These are phyloP conservation scores for Leptopilina drosophilae DNA, from an alignment of 2,888 invertebrate genomes.

Conservation along the genomic window DNA sequence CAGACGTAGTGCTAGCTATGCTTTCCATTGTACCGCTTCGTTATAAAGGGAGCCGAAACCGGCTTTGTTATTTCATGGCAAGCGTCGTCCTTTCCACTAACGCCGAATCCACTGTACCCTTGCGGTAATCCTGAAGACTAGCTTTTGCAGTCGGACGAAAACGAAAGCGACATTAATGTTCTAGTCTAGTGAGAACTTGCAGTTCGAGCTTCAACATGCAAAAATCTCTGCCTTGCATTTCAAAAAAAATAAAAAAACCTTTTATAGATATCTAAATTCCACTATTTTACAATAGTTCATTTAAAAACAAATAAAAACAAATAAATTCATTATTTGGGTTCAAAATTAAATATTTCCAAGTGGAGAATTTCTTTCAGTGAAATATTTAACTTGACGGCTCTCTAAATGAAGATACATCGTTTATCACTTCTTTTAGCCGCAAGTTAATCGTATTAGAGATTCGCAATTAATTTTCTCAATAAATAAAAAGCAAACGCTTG, in stretches of 20 bases:
- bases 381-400: too few relatives aligned
- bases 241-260: not conserved
- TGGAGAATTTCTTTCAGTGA: too few relatives aligned
- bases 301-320: too few relatives aligned
- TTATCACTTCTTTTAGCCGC: not conserved
- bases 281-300: too few relatives aligned
- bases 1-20: slow-evolving; percentile 58
- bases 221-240: not conserved
- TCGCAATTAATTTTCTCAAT: slow-evolving; percentile 4
- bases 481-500: not conserved
- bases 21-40: slow-evolving; percentile 64
- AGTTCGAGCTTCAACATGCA: not conserved
- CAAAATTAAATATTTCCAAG: too few relatives aligned
- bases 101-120: slow-evolving; percentile 46
- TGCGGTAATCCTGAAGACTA: slow-evolving; percentile 63
- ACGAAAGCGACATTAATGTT: slow-evolving; percentile 47
- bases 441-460: not conserved
- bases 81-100: slow-evolving; percentile 55
- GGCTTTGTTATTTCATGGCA: slow-evolving; percentile 69
- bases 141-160: slow-evolving; percentile 55
- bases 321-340: too few relatives aligned
- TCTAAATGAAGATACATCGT: too few relatives aligned
- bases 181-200: slow-evolving; percentile 20
- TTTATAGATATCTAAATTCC: too few relatives aligned
- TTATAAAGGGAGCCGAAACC: slow-evolving; percentile 67